Base-by-base conservation (phyloP, 2,888 invertebrate genomes). In the Aelia acuminata region DNA sequence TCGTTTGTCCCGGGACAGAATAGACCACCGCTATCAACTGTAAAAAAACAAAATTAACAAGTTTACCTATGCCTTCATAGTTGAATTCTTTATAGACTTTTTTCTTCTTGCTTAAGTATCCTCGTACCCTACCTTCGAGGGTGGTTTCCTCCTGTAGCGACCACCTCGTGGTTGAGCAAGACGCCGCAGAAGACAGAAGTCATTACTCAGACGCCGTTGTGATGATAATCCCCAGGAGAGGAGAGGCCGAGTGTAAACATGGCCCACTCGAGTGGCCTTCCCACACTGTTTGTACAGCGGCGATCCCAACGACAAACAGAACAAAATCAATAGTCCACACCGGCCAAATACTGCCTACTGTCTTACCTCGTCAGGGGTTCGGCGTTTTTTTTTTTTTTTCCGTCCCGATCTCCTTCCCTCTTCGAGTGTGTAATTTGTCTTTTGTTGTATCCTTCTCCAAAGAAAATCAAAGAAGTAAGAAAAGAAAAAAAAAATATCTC, bases 241-340 rank as follows among this genome's bases (percentile, higher is more conserved):
- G 63, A 70, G 63, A 15, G 31, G 26, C 3, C 18, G 18, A 70
- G 63, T 35, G 63, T 70, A 70, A 70, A 70, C 63, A 70, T 31
- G 18, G 31, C 18, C 63, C 63, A 70, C 63, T 70, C 35, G 63
- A 70, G 63, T 5, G 5, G 31, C 63, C 63, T 70, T 70, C 63
- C 63, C 63, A 70, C 63, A 70, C 63, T 70, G 63, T 70, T 70
- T 70, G 63, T 31, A 70, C 63, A 22, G 31, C 31, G 63, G 15
- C 63, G 63, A 70, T 70, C 63, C 63, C 63, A 70, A 70, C 63
- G 63, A 70, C 63, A 70, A 70, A 70, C 63, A 70, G 63, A 70
- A 31, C 63, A 70, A 70, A 70, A 70, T 70, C 63, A 70, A 70
- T 70, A 70, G 18, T 70, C 63, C 63, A 35, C 63, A 7, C 18